Percentiles rank a stretch among this genome's conserved stretches.
Evolutionary conservation across 2,797 vertebrate genomes (phyloP).

Genomic region (Alfaro cultratus): DNA sequence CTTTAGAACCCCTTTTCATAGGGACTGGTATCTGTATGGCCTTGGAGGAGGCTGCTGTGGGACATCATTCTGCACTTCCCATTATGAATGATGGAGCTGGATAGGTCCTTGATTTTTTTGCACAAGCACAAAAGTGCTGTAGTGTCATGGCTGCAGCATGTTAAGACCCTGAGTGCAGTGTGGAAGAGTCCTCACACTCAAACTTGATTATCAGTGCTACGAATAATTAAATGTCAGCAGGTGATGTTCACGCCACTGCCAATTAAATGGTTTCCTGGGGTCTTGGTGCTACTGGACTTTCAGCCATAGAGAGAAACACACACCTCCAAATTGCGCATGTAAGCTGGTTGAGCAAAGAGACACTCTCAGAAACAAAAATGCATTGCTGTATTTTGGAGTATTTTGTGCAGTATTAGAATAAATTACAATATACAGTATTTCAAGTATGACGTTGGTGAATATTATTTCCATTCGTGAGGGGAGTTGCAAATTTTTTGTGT

Average conservation of each 20-base stretch:
- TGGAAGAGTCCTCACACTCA: not conserved
- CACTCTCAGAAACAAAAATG: too few relatives aligned
- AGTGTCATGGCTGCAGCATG: not conserved
- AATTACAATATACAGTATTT: too few relatives aligned
- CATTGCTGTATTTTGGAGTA: too few relatives aligned
- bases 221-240: not conserved
- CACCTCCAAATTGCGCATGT: not conserved
- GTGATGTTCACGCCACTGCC: not conserved
- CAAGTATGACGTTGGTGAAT: too few relatives aligned
- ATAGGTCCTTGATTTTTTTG: not conserved
- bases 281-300: not conserved
- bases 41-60: not conserved
- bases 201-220: not conserved
- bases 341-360: not conserved
- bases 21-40: not conserved
- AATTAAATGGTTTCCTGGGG: too few relatives aligned
- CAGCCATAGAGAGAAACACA: not conserved
- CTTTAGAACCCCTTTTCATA: not conserved
- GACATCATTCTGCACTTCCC: not conserved
- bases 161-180: not conserved
- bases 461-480: too few relatives aligned
- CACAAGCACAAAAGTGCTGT: not conserved
- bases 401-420: too few relatives aligned
- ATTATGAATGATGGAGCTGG: not conserved
- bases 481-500: not conserved